Percentiles rank a stretch among this genome's conserved stretches.
Evolutionary conservation across 1,140 invertebrate species (phyloP).

Genomic region (Bicyclus anynana): DNA sequence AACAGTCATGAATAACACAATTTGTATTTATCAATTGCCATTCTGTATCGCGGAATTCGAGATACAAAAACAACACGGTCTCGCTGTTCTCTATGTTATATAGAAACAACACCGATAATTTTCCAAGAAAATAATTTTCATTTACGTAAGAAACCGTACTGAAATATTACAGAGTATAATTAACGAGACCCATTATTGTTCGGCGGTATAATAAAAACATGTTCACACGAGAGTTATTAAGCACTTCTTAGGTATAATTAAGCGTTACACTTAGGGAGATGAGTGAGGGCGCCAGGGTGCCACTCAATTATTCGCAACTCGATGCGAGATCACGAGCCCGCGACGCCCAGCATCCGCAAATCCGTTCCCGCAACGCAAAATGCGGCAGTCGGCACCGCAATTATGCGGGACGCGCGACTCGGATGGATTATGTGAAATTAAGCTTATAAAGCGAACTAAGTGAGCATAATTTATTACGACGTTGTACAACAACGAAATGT

Average conservation of each 20-base stretch:
- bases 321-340: constrained; percentile 63
- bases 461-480: constrained; percentile 48
- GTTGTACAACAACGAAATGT: constrained; percentile 13
- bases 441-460: constrained; percentile 54
- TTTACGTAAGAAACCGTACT: background rate
- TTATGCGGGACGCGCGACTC: constrained; percentile 58
- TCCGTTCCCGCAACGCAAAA: constrained; percentile 52
- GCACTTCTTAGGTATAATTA: constrained; percentile 66
- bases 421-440: constrained; percentile 69
- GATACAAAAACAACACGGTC: no score
- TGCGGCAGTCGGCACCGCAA: constrained; percentile 53
- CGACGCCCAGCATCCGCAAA: constrained; percentile 37
- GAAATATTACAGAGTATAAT: constrained; percentile 3
- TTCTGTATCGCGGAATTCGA: no score
- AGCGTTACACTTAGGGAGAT: constrained; percentile 55
- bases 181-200: constrained; percentile 5
- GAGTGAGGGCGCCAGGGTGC: constrained; percentile 35
- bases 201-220: constrained; percentile 39
- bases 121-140: background rate
- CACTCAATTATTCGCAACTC: constrained; percentile 67
- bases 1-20: no score
- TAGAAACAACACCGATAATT: background rate
- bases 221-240: constrained; percentile 39
- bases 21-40: no score
- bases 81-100: no score